A percentile compares a stretch with the other conserved stretches of the same genome.
phyloP scores from a whole-genome alignment of 2,888 invertebrate genomes.

The Arctia plantaginis region DNA sequence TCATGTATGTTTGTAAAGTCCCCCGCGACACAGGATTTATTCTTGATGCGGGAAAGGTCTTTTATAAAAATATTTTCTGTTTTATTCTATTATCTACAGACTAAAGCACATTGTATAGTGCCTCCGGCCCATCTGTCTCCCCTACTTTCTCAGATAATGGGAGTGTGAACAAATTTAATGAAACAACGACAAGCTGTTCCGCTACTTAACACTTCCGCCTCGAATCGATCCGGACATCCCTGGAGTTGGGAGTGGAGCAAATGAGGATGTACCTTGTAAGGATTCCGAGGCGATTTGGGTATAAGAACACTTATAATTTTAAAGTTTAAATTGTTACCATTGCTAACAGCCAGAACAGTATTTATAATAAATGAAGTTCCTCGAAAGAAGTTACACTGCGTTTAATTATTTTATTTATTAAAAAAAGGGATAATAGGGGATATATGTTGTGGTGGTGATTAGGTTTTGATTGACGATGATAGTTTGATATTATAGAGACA shows the following conservation, averaged over 20 bases:
- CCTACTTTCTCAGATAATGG: conserved; percentile 12
- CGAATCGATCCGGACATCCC: conserved; percentile 51
- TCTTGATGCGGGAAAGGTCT: too few species aligned
- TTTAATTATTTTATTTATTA: too few species aligned
- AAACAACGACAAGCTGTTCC: conserved; percentile 42
- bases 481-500: not conserved
- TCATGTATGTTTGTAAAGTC: too few species aligned
- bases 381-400: not conserved
- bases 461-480: not conserved
- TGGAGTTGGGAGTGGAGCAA: conserved; percentile 25
- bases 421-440: not conserved
- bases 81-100: not conserved
- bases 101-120: not conserved
- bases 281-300: conserved; percentile 41
- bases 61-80: too few species aligned
- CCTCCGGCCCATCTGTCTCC: not conserved
- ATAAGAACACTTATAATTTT: not conserved
- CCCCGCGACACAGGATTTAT: too few species aligned
- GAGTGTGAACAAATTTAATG: conserved; percentile 47
- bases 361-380: too few species aligned
- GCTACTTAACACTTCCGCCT: conserved; percentile 48
- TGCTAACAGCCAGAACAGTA: not conserved
- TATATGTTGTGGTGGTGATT: not conserved
- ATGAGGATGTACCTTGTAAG: conserved; percentile 42
- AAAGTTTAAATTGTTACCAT: not conserved